Evolutionary conservation across 1,140 invertebrate species (phyloP).

Genomic region (Chironomus tepperi): DNA sequence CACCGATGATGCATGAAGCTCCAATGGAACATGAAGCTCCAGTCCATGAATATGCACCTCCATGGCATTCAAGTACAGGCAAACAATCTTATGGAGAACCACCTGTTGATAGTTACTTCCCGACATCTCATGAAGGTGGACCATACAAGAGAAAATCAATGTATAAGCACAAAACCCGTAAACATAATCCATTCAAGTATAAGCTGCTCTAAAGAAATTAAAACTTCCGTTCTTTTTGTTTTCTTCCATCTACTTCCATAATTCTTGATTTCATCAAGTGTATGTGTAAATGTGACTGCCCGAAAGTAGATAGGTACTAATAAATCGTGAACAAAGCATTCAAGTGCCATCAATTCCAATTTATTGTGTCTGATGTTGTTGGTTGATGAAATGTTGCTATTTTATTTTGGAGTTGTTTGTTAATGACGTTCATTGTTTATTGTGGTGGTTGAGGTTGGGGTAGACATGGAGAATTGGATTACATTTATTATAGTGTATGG

Average conservation of each 20-base stretch:
- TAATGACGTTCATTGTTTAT: too few relatives aligned
- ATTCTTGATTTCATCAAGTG: too few relatives aligned
- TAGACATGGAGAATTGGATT: too few relatives aligned
- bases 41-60: not conserved
- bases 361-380: too few relatives aligned
- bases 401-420: too few relatives aligned
- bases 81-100: not conserved
- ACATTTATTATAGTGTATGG: too few relatives aligned
- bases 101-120: slow-evolving; percentile 4
- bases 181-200: not conserved
- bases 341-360: not conserved
- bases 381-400: too few relatives aligned
- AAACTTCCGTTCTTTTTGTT: too few relatives aligned
- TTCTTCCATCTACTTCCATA: too few relatives aligned
- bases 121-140: not conserved
- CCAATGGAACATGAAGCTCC: too few relatives aligned
- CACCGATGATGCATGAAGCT: not conserved
- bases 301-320: not conserved
- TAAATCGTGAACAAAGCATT: not conserved
- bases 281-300: too few relatives aligned
- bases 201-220: not conserved
- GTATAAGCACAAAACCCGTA: not conserved
- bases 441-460: too few relatives aligned
- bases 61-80: not conserved
- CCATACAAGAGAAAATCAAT: not conserved